Conservation (phyloP, 1,140 invertebrate genomes). For the Hetaerina americana region DNA sequence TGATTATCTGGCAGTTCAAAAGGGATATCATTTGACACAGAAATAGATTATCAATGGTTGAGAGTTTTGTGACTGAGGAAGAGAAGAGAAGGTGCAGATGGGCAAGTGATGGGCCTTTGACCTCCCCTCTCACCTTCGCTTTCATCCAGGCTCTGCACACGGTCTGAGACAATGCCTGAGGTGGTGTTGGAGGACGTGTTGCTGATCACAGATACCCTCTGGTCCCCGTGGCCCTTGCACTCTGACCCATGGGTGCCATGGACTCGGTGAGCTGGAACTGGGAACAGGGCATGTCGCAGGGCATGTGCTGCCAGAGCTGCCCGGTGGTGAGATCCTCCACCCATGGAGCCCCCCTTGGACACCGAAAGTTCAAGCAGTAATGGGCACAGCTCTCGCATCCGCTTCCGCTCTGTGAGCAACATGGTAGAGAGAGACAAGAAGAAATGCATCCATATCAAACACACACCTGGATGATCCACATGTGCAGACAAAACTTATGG, state of each 20-base stretch:
- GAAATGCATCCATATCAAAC: too few species aligned
- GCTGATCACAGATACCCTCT: conserved; percentile 81
- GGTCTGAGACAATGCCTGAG: conserved; percentile 86
- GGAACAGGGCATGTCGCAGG: background rate
- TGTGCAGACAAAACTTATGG: too few species aligned
- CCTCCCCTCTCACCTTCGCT: conserved; percentile 35
- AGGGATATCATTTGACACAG: too few species aligned
- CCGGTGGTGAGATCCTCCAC: conserved; percentile 21
- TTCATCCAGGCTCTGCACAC: conserved; percentile 85
- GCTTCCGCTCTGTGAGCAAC: conserved; percentile 30
- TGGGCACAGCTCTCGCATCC: conserved; percentile 38
- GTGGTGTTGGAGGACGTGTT: conserved; percentile 88
- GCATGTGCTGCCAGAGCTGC: conserved; percentile 24
- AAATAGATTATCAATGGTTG: too few species aligned
- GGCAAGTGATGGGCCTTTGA: too few species aligned
- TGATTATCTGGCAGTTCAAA: too few species aligned
- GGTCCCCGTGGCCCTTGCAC: conserved; percentile 36
- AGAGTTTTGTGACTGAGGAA: too few species aligned
- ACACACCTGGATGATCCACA: too few species aligned
- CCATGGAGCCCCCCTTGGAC: conserved; percentile 30
- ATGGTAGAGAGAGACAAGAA: too few species aligned
- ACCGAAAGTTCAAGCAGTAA: conserved; percentile 36
- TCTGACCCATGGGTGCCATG: conserved; percentile 10
- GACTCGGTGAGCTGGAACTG: background rate
- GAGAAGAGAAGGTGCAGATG: too few species aligned